Evolutionary conservation across 2,113 vertebrate genomes (phyloP).

Genomic region (Recurvirostra avosetta): DNA sequence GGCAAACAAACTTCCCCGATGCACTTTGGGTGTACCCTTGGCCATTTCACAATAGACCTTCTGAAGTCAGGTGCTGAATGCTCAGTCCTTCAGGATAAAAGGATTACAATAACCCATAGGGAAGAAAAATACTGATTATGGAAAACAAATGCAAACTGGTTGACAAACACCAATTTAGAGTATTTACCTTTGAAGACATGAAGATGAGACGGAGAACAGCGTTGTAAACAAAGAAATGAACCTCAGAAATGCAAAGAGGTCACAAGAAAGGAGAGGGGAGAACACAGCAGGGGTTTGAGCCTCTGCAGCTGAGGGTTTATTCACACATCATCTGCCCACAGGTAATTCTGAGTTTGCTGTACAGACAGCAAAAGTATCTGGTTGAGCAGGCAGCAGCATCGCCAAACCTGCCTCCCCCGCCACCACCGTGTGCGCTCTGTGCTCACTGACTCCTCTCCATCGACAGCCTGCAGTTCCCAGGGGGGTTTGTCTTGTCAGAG

Average conservation of each 20-base stretch:
- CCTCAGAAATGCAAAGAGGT: neutral
- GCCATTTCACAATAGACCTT: neutral
- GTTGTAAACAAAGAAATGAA: neutral
- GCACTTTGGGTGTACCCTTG: neutral
- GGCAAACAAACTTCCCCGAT: neutral
- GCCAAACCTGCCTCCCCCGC: neutral
- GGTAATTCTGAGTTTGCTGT: accelerated
- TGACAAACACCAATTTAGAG: neutral
- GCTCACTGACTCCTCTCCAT: neutral
- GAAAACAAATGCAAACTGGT: neutral
- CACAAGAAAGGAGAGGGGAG: neutral
- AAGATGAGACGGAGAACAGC: neutral
- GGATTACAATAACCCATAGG: neutral
- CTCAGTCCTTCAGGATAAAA: neutral
- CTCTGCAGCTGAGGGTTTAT: neutral
- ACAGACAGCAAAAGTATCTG: neutral
- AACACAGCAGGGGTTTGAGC: neutral
- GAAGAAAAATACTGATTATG: neutral
- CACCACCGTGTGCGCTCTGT: neutral
- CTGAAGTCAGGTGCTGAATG: neutral
- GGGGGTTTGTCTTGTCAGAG: neutral
- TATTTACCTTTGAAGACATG: neutral
- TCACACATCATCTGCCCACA: neutral
- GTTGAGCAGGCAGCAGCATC: neutral
- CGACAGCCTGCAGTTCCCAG: neutral